Conservation (phyloP, 2,797 vertebrate genomes). For the Ficedula albicollis region DNA sequence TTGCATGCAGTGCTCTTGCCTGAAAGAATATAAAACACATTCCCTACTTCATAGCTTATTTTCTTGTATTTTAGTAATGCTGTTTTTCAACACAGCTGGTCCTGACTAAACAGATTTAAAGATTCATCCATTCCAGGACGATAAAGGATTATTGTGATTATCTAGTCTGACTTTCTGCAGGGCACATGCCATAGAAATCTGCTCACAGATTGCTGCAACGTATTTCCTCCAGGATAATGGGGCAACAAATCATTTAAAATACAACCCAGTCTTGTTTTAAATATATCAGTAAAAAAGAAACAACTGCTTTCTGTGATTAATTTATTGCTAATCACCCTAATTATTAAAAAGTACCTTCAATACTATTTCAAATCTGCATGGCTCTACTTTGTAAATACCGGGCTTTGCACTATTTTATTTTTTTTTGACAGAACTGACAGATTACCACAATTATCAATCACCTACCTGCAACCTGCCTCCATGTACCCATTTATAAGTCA, state of each 20-base stretch:
- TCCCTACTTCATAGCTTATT: neutral
- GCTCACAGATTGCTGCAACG: constrained; percentile 7
- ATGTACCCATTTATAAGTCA: neutral
- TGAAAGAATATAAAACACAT: neutral
- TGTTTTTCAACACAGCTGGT: constrained; percentile 59
- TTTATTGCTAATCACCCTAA: neutral
- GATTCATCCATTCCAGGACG: constrained; percentile 51
- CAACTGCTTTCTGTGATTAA: neutral
- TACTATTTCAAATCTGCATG: neutral
- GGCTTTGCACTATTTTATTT: neutral
- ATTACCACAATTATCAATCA: neutral
- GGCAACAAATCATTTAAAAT: neutral
- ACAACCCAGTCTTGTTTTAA: constrained; percentile 6
- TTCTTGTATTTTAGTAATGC: neutral
- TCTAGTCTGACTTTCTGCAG: constrained; percentile 40
- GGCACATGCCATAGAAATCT: constrained; percentile 26
- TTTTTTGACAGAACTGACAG: neutral
- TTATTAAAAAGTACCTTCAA: neutral
- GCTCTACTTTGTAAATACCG: neutral
- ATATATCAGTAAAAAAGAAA: neutral
- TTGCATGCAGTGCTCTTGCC: neutral
- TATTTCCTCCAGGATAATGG: neutral
- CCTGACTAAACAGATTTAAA: constrained; percentile 63
- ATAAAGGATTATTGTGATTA: constrained; percentile 65
- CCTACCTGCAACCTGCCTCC: neutral